Evolutionary conservation across 2,797 vertebrate species (phyloP).

Genomic region (Pangasius djambal): DNA sequence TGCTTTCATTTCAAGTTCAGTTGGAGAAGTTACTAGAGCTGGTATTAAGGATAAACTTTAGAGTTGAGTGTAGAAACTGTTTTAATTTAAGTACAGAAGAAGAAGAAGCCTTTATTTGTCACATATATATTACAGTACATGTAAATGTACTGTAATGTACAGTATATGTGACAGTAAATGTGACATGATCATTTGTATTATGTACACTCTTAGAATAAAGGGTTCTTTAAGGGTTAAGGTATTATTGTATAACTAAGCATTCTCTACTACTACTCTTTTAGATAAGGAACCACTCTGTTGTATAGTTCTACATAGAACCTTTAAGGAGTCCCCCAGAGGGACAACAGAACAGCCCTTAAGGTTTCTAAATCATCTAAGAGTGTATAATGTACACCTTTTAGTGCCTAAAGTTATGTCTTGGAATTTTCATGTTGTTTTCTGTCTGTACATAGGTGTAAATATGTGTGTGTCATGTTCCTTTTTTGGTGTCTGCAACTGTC

Average conservation of each 20-base stretch:
- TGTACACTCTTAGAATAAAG: background rate
- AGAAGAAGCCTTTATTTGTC: background rate
- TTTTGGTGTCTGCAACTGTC: slow-evolving; percentile 44
- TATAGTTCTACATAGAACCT: background rate
- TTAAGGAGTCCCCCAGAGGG: background rate
- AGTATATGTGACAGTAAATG: slow-evolving; percentile 41
- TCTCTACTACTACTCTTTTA: background rate
- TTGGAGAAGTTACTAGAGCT: slow-evolving; percentile 25
- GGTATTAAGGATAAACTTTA: slow-evolving; percentile 36
- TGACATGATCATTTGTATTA: slow-evolving; percentile 67
- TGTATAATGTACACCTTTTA: slow-evolving; percentile 74
- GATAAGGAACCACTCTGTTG: background rate
- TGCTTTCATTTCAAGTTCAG: slow-evolving; percentile 33
- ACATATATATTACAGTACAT: slow-evolving; percentile 10
- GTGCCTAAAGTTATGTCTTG: slow-evolving; percentile 79
- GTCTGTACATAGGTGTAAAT: slow-evolving; percentile 73
- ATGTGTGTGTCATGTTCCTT: slow-evolving; percentile 56
- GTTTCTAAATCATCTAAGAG: slow-evolving; percentile 21
- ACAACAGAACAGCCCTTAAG: slow-evolving; percentile 11
- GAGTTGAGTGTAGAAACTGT: slow-evolving; percentile 27
- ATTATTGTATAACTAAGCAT: background rate
- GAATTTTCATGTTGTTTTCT: slow-evolving; percentile 74
- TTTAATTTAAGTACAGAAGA: slow-evolving; percentile 51
- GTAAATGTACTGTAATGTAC: background rate
- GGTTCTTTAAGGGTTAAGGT: background rate